These are phyloP conservation scores for Agriopis marginaria DNA, from an alignment of 2,888 invertebrate species.

Conservation along the genomic window DNA sequence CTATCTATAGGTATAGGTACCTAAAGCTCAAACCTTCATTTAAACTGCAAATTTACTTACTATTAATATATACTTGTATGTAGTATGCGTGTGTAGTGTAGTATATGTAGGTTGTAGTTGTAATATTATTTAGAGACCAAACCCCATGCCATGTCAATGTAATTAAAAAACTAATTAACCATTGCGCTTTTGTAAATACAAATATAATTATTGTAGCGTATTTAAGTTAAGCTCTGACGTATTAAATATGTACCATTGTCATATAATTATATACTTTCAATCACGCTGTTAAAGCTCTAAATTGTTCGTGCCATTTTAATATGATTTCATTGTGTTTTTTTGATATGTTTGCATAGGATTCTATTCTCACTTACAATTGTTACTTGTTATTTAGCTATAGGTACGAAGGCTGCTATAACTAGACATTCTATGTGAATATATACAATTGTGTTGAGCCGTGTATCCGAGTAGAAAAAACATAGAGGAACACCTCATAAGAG, in stretches of 20 bases:
- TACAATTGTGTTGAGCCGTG: conserved; percentile 2
- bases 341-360: conserved; percentile 35
- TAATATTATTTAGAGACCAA: conserved; percentile 35
- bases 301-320: conserved; percentile 70
- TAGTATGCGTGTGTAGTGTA: conserved; percentile 12
- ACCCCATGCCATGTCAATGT: conserved; percentile 33
- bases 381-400: conserved; percentile 17
- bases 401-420: conserved; percentile 28
- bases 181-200: conserved; percentile 50
- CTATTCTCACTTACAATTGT: conserved; percentile 19
- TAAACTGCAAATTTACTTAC: conserved; percentile 33
- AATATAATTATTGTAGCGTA: conserved; percentile 12
- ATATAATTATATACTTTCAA: conserved; percentile 46
- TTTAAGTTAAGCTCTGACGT: conserved; percentile 22
- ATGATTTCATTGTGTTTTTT: conserved; percentile 36
- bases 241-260: conserved; percentile 46
- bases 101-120: conserved; percentile 31
- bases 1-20: not conserved
- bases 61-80: no score
- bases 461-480: not conserved
- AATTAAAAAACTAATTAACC: conserved; percentile 22
- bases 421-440: conserved; percentile 40
- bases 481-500: not conserved
- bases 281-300: conserved; percentile 59
- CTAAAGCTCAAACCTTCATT: conserved; percentile 45